Evolutionary conservation across 2,888 invertebrate species (phyloP).

Genomic region (Melangyna quadrimaculata): DNA sequence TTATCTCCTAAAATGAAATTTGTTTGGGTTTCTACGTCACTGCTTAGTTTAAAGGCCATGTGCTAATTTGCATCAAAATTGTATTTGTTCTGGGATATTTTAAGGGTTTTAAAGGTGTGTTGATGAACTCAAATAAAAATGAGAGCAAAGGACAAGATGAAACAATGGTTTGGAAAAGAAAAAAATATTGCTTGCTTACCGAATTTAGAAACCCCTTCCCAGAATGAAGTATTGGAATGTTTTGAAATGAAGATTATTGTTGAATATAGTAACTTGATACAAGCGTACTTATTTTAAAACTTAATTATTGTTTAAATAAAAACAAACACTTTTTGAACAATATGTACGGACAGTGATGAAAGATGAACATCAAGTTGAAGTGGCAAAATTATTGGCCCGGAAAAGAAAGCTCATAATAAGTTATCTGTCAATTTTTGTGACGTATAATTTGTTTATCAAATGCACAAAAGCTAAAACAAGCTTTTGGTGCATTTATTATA

Average conservation of each 20-base stretch:
- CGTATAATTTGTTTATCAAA: slow-evolving; percentile 35
- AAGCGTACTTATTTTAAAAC: background rate
- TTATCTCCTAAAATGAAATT: background rate
- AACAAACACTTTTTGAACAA: background rate
- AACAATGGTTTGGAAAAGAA: background rate
- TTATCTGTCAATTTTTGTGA: slow-evolving; percentile 22
- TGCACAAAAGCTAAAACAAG: slow-evolving; percentile 23
- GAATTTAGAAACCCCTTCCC: background rate
- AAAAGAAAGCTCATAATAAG: background rate
- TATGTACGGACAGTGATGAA: background rate
- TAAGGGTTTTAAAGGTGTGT: slow-evolving; percentile 11
- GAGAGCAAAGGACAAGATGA: background rate
- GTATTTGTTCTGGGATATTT: background rate
- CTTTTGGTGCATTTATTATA: slow-evolving; percentile 26
- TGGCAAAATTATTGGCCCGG: background rate
- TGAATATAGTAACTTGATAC: too few species aligned
- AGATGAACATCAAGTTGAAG: slow-evolving; percentile 11
- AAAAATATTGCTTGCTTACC: background rate
- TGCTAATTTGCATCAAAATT: slow-evolving; percentile 15
- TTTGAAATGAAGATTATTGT: background rate
- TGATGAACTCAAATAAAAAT: slow-evolving; percentile 1
- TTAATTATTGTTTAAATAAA: background rate
- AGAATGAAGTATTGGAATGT: background rate
- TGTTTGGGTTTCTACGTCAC: slow-evolving; percentile 33
- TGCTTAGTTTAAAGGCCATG: background rate